Conservation (phyloP, 2,888 invertebrate species). For the Selenia dentaria region DNA sequence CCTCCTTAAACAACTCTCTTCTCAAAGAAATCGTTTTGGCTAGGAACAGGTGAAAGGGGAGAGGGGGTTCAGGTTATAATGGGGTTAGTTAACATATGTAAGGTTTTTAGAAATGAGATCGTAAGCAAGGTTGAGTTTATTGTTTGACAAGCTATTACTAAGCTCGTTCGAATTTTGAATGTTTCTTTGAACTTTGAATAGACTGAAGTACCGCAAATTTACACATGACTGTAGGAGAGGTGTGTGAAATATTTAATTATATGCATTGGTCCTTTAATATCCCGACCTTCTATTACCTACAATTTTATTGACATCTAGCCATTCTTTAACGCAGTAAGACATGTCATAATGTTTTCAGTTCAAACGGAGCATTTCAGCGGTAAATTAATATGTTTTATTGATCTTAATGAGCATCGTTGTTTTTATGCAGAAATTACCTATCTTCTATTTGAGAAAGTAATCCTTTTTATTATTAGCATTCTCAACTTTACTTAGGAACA, state of each 20-base stretch:
- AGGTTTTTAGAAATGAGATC: conserved; percentile 69
- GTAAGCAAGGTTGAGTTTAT: conserved; percentile 48
- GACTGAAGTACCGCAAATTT: conserved; percentile 24
- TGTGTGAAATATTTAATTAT: neutral
- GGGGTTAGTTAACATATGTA: conserved; percentile 58
- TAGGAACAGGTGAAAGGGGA: conserved; percentile 36
- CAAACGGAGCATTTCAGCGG: too few species aligned
- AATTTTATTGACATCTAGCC: too few species aligned
- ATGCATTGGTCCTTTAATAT: too few species aligned
- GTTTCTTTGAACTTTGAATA: conserved; percentile 45
- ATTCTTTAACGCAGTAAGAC: too few species aligned
- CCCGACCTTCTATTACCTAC: too few species aligned
- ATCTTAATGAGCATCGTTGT: too few species aligned
- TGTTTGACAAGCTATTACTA: conserved; percentile 67
- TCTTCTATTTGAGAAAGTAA: too few species aligned
- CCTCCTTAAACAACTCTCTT: conserved; percentile 28
- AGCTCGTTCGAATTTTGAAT: conserved; percentile 38
- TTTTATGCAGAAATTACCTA: too few species aligned
- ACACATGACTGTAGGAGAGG: neutral
- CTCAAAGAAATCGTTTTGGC: conserved; percentile 10
- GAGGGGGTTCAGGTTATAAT: conserved; percentile 37
- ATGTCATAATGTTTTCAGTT: too few species aligned
- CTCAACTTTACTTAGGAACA: too few species aligned
- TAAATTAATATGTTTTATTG: too few species aligned
- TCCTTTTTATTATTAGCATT: too few species aligned